Evolutionary conservation across 2,113 vertebrate species (phyloP).

Genomic region (Ornithorhynchus anatinus): DNA sequence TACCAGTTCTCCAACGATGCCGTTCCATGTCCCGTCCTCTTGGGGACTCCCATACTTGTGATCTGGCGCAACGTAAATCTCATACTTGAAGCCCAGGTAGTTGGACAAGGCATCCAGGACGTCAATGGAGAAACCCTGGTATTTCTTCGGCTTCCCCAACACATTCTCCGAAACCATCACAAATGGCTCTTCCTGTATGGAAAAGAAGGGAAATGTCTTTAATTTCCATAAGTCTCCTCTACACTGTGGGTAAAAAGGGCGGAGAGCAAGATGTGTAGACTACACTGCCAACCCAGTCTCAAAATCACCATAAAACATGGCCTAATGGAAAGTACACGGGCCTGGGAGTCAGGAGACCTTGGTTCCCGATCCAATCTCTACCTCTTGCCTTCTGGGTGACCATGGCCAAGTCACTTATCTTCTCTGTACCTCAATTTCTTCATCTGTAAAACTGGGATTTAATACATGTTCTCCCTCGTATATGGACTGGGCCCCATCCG

Average conservation of each 20-base stretch:
- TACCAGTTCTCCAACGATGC: slow-evolving; percentile 93
- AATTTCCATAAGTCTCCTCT: background rate
- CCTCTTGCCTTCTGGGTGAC: too few relatives aligned
- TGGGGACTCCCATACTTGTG: slow-evolving; percentile 96
- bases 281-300: too few relatives aligned
- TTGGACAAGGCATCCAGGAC: slow-evolving; percentile 94
- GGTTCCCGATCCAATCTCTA: too few relatives aligned
- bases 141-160: slow-evolving; percentile 96
- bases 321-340: too few relatives aligned
- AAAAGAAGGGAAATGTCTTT: slow-evolving; percentile 11
- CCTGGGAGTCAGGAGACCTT: too few relatives aligned
- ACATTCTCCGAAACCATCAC: slow-evolving; percentile 99
- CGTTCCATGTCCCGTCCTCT: slow-evolving; percentile 93
- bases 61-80: slow-evolving; percentile 95
- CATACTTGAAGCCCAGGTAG: slow-evolving; percentile 97
- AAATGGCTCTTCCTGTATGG: slow-evolving; percentile 93
- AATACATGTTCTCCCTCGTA: too few relatives aligned
- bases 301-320: too few relatives aligned
- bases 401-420: too few relatives aligned
- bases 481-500: too few relatives aligned
- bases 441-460: too few relatives aligned
- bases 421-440: too few relatives aligned
- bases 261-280: too few relatives aligned
- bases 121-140: slow-evolving; percentile 96
- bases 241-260: background rate